These are phyloP conservation scores for Emydocephalus ijimae DNA, from an alignment of 2,113 vertebrate species.

Conservation along the genomic window DNA sequence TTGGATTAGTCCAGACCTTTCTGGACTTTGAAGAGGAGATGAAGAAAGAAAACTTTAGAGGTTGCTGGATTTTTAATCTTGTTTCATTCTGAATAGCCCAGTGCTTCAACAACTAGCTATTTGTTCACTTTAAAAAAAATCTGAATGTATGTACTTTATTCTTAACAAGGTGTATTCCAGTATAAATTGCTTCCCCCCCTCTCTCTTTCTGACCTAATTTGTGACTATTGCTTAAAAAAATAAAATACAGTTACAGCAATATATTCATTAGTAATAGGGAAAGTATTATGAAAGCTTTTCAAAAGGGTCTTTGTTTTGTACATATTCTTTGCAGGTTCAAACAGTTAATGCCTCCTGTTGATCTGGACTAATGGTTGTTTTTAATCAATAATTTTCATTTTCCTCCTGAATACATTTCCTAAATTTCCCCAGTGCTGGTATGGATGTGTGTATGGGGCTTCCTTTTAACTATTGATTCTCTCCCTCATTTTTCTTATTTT, in stretches of 20 bases:
- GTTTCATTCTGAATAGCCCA: not conserved
- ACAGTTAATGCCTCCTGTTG: not conserved
- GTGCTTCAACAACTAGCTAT: conserved; percentile 25
- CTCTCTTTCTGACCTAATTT: not conserved
- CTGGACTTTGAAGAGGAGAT: not conserved
- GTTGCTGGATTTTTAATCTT: not conserved
- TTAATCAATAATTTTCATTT: not conserved
- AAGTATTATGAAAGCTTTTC: not conserved
- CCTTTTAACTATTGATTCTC: not conserved
- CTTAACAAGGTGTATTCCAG: not conserved
- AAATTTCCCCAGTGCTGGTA: not conserved
- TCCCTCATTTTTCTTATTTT: not conserved
- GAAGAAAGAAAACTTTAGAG: conserved; percentile 23
- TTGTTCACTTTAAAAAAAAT: not conserved
- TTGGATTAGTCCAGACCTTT: not conserved
- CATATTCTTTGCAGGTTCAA: not conserved
- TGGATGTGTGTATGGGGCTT: no score
- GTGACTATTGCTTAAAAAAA: not conserved
- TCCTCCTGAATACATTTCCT: not conserved
- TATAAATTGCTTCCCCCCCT: not conserved
- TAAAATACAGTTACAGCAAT: not conserved
- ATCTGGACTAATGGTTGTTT: not conserved
- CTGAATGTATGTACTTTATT: not conserved
- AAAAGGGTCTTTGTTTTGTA: not conserved
- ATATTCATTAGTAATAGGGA: not conserved